Evolutionary conservation across 2,113 vertebrate species (phyloP).

Genomic region (Bubo blakistoni): DNA sequence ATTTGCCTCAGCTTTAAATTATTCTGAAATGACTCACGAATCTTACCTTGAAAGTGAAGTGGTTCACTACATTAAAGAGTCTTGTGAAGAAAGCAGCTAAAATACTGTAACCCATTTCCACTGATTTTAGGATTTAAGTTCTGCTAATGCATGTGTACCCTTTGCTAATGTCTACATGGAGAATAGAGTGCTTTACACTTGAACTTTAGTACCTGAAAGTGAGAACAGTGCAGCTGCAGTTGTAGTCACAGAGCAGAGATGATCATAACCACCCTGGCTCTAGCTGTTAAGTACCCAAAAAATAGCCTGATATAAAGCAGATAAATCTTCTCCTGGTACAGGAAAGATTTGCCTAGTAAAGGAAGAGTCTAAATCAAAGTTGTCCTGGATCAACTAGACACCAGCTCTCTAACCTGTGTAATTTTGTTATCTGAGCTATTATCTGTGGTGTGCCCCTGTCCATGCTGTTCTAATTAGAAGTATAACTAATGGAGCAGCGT

Average conservation of each 20-base stretch:
- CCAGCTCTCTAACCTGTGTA: neutral
- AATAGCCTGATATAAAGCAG: neutral
- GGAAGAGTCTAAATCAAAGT: neutral
- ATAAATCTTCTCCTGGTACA: neutral
- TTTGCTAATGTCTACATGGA: neutral
- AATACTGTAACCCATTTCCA: neutral
- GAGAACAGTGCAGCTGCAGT: neutral
- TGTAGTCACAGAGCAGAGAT: neutral
- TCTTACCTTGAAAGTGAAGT: neutral
- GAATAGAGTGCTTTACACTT: neutral
- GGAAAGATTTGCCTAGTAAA: neutral
- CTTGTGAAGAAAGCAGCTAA: neutral
- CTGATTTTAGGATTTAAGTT: neutral
- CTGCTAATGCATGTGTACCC: neutral
- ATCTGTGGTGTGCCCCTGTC: neutral
- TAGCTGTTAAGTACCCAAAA: neutral
- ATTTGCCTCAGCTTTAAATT: neutral
- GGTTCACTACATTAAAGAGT: neutral
- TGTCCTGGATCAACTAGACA: neutral
- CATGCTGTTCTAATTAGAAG: slow-evolving; percentile 56
- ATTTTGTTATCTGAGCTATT: neutral
- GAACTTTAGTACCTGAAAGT: neutral
- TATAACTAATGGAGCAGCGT: slow-evolving; percentile 41
- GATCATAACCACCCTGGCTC: neutral
- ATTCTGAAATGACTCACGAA: neutral